Base-by-base conservation (phyloP, 2,113 vertebrate genomes). In the Chamaetylas fuelleborni region DNA sequence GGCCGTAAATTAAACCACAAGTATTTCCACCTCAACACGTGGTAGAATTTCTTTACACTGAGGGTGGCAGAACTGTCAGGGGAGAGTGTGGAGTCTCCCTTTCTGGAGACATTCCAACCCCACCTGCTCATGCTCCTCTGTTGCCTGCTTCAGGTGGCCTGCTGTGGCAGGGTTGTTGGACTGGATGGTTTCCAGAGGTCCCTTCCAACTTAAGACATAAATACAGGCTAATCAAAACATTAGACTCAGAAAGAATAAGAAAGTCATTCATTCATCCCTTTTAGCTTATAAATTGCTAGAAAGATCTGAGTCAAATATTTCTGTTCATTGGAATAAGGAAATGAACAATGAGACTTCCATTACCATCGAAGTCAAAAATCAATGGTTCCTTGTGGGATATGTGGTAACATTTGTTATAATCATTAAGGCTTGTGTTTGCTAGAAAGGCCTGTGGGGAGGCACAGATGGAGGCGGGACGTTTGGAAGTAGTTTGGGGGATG, bases 31-130 rank as follows among this genome's bases (percentile, higher is more conserved):
- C 19, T 38, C 23, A 66, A 18, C 4, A 14, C n/a, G 5, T 40
- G 17, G 53, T 25, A 45, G 28, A 66, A 24, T 14, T 29, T 57
- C 19, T 50, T 51, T 38, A 5, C 23, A 9, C 5, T 45, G 13
- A 24, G 19, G 12, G 33, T 51, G 23, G 6, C 36, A 43, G 58
- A 81, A 15, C 53, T 60, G 15, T 19, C 33, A 42, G 23, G 26
- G 43, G 14, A 15, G 22, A 18, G 9, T 0, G 0, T 36, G 26
- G 43, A 36, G 4, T 58, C 12, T 73, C 19, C 12, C 12, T 9
- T 22, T 66, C 15, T 38, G 15, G n/a, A 38, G 51, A 29, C 5
- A 12, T 66, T 45, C 19, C 33, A 38, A 14, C 8, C 9, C 12
- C 14, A 33, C 8, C 22, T 57, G 43, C 22, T 15, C 8, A 6